Percentiles rank a stretch among this genome's conserved stretches.
Evolutionary conservation across 1,140 invertebrate species (phyloP).

Genomic region (Fragariocoptes setiger): DNA sequence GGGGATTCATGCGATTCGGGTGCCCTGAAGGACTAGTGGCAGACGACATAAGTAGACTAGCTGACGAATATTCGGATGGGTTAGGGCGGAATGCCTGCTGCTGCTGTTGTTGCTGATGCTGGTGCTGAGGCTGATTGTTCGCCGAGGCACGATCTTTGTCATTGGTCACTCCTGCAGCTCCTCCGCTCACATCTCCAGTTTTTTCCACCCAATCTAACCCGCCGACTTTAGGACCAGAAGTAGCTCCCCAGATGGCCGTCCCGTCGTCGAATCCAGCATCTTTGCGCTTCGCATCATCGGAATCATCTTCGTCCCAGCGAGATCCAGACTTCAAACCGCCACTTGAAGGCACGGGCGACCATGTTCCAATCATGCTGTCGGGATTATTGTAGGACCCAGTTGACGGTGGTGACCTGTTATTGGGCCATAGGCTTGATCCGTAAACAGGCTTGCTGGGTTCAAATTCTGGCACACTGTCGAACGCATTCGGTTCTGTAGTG

Average conservation of each 20-base stretch:
- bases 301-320: constrained; percentile 7
- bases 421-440: no score
- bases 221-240: constrained; percentile 20
- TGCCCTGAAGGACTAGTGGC: not conserved
- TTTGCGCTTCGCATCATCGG: not conserved
- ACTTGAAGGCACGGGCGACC: not conserved
- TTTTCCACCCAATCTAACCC: not conserved
- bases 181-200: not conserved
- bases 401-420: no score
- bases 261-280: constrained; percentile 32
- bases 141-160: no score
- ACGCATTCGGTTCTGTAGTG: no score
- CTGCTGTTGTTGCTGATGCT: no score
- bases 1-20: not conserved
- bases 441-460: constrained; percentile 90
- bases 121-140: not conserved
- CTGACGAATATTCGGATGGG: no score
- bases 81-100: no score
- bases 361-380: not conserved
- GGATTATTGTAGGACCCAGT: not conserved
- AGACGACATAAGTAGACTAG: not conserved
- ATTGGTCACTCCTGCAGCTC: no score
- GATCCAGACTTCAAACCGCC: not conserved
- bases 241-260: constrained; percentile 56
- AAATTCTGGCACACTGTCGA: constrained; percentile 76